Percentiles rank a stretch among this genome's conserved stretches.
Evolutionary conservation across 2,888 invertebrate species (phyloP).

Genomic region (Pocota personata): DNA sequence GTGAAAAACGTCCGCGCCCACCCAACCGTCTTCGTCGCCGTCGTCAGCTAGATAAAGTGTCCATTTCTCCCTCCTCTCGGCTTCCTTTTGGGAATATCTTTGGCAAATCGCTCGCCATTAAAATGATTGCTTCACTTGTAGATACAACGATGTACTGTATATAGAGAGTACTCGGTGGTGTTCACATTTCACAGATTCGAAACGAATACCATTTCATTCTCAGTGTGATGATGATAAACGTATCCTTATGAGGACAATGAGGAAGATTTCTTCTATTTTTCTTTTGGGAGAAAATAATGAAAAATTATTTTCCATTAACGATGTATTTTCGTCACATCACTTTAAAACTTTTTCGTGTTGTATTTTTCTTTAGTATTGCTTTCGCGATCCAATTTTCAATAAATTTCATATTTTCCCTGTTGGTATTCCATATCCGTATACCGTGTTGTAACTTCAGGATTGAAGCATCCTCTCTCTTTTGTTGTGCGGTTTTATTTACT

Average conservation of each 20-base stretch:
- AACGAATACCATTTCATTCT: slow-evolving; percentile 21
- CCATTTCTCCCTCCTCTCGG: slow-evolving; percentile 5
- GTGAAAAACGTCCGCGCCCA: slow-evolving; percentile 3
- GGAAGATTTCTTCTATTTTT: background rate
- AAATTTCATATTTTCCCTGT: slow-evolving; percentile 22
- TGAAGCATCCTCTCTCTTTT: background rate
- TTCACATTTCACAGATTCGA: slow-evolving; percentile 34
- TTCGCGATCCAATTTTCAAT: slow-evolving; percentile 43
- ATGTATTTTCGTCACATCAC: slow-evolving; percentile 48
- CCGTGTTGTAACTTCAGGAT: background rate
- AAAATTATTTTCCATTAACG: slow-evolving; percentile 64
- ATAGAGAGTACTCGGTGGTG: background rate
- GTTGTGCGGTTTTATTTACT: slow-evolving; percentile 11
- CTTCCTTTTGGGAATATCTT: slow-evolving; percentile 40
- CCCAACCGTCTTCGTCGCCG: background rate
- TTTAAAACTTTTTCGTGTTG: background rate
- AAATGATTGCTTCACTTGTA: slow-evolving; percentile 60
- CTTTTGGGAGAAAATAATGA: slow-evolving; percentile 37
- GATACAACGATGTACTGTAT: slow-evolving; percentile 9
- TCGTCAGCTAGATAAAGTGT: slow-evolving; percentile 9
- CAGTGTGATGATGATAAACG: background rate
- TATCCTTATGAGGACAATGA: slow-evolving; percentile 7
- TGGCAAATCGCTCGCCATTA: slow-evolving; percentile 67
- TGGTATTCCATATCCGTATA: background rate
- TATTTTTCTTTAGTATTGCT: slow-evolving; percentile 28